Percentiles rank a stretch among this genome's conserved stretches.
phyloP scores from a whole-genome alignment of 2,888 invertebrate species.

The Thecocarcelia acutangulata region DNA sequence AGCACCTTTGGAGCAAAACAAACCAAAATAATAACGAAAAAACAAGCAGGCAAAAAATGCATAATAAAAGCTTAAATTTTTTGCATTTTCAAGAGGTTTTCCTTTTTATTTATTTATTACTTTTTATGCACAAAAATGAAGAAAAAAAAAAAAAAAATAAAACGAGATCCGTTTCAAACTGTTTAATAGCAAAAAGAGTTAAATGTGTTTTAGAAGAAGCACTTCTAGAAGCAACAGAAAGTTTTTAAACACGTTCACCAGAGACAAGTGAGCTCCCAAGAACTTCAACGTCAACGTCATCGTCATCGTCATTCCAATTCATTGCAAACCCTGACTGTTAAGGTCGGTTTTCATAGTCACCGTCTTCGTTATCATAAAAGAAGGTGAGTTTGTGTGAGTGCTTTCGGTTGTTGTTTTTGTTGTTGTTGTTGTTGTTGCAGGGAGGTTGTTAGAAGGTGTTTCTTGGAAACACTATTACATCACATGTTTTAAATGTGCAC shows the following conservation, averaged over 20 bases:
- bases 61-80: constrained; percentile 59
- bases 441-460: constrained; percentile 64
- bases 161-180: constrained; percentile 64
- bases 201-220: background rate
- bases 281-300: constrained; percentile 33
- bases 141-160: background rate
- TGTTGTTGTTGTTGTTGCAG: constrained; percentile 26
- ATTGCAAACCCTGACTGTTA: constrained; percentile 16
- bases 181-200: constrained; percentile 37
- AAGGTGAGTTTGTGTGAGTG: background rate
- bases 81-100: constrained; percentile 55
- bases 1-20: constrained; percentile 50
- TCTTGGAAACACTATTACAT: constrained; percentile 64
- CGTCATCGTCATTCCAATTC: constrained; percentile 2
- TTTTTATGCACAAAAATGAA: background rate
- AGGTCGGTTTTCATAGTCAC: constrained; percentile 18
- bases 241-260: constrained; percentile 19
- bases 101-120: constrained; percentile 44
- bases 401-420: background rate
- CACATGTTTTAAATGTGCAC: constrained; percentile 52
- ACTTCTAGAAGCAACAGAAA: background rate
- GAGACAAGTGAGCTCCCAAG: constrained; percentile 33
- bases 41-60: constrained; percentile 22
- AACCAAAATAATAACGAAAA: constrained; percentile 4
- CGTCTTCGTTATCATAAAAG: constrained; percentile 13